These are phyloP conservation scores for Tineola bisselliella DNA, from an alignment of 2,888 invertebrate genomes.

Conservation along the genomic window DNA sequence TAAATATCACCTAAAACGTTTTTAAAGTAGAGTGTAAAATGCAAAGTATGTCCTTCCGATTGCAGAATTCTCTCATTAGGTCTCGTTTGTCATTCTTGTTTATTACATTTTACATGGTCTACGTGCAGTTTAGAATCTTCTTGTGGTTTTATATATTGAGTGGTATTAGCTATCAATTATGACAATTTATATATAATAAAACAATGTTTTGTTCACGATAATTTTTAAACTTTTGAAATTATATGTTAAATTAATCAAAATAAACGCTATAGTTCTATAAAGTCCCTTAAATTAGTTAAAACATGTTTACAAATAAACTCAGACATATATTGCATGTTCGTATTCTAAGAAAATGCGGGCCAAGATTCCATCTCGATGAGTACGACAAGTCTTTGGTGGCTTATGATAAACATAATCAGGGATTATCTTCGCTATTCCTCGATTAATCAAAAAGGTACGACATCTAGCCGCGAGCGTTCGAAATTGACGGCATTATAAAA, in stretches of 20 bases:
- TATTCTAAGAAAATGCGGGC: too few relatives aligned
- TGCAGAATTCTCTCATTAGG: not conserved
- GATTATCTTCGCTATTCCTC: conserved; percentile 28
- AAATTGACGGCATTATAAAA: conserved; percentile 28
- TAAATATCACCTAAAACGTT: not conserved
- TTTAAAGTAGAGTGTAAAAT: not conserved
- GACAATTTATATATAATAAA: too few relatives aligned
- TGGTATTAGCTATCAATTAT: too few relatives aligned
- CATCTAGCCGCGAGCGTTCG: conserved; percentile 30
- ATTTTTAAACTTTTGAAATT: too few relatives aligned
- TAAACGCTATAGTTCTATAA: too few relatives aligned
- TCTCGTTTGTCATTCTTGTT: conserved; percentile 5
- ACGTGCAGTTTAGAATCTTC: not conserved
- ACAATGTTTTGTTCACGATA: too few relatives aligned
- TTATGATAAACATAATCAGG: conserved; percentile 26
- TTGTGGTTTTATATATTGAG: not conserved
- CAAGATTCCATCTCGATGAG: too few relatives aligned
- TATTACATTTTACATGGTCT: not conserved
- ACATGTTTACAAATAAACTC: too few relatives aligned
- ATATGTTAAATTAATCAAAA: too few relatives aligned
- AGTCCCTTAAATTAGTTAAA: too few relatives aligned
- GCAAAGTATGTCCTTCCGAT: not conserved
- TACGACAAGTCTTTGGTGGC: too few relatives aligned
- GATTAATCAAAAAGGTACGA: conserved; percentile 38
- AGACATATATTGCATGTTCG: too few relatives aligned